These are phyloP conservation scores for Rhagonycha lutea DNA, from an alignment of 2,888 invertebrate genomes.

Conservation along the genomic window DNA sequence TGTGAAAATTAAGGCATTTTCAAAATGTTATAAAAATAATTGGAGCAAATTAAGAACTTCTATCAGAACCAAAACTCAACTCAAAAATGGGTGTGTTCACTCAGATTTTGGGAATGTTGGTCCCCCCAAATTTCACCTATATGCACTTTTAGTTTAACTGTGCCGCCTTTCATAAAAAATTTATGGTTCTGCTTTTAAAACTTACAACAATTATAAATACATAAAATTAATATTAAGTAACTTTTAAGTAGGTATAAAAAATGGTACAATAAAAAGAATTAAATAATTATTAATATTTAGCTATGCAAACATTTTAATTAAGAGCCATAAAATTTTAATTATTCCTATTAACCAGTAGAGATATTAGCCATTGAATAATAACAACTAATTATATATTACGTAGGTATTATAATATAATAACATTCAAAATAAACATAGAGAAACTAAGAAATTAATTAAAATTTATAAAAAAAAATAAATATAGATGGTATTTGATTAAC, in stretches of 20 bases:
- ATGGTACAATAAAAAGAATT: neutral
- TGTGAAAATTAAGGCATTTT: too few species aligned
- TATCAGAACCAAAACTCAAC: too few species aligned
- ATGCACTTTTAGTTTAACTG: neutral
- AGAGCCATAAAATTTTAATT: neutral
- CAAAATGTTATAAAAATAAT: too few species aligned
- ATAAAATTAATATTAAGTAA: neutral
- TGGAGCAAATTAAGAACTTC: too few species aligned
- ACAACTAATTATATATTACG: too few species aligned
- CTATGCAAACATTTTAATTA: neutral
- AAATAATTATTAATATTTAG: neutral
- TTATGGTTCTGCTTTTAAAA: neutral
- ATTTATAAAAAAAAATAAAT: neutral
- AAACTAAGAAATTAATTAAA: neutral
- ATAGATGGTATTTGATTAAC: neutral
- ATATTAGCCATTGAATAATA: neutral
- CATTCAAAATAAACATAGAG: neutral
- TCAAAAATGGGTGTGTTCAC: too few species aligned
- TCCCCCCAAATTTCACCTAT: too few species aligned
- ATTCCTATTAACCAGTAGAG: neutral
- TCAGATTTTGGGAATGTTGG: too few species aligned
- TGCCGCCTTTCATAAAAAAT: neutral
- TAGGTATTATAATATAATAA: neutral
- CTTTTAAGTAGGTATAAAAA: neutral
- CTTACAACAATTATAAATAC: neutral